Conservation (phyloP, 1,140 invertebrate species). For the Papilio polytes region DNA sequence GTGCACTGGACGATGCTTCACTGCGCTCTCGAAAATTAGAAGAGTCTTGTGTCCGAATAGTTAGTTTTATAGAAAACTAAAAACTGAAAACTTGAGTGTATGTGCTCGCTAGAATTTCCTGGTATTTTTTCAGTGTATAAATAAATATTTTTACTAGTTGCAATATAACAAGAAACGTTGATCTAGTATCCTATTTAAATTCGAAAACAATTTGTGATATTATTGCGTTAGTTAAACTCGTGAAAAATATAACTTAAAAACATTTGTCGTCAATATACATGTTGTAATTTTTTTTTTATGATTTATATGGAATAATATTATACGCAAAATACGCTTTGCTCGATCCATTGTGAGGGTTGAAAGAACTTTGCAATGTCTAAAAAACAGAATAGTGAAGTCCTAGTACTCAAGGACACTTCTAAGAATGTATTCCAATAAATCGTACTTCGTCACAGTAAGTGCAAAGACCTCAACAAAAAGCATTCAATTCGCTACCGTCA, state of each 20-base stretch:
- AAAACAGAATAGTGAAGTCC: neutral
- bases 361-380: neutral
- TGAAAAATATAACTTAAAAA: neutral
- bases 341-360: neutral
- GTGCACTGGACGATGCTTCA: slow-evolving; percentile 10
- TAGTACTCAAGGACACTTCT: slow-evolving; percentile 5
- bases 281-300: no score
- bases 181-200: no score
- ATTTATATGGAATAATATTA: neutral
- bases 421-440: slow-evolving; percentile 16
- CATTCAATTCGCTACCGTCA: slow-evolving; percentile 11
- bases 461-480: slow-evolving; percentile 39
- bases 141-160: neutral
- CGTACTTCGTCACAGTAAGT: slow-evolving; percentile 21
- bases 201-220: no score
- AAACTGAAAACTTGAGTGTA: slow-evolving; percentile 18
- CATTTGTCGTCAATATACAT: neutral
- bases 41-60: slow-evolving; percentile 15
- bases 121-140: neutral
- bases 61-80: slow-evolving; percentile 29
- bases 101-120: neutral
- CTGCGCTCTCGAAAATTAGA: slow-evolving; percentile 6
- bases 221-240: no score
- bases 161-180: no score
- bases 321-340: neutral